phyloP scores from a whole-genome alignment of 2,797 vertebrate genomes.

The Trachurus trachurus region DNA sequence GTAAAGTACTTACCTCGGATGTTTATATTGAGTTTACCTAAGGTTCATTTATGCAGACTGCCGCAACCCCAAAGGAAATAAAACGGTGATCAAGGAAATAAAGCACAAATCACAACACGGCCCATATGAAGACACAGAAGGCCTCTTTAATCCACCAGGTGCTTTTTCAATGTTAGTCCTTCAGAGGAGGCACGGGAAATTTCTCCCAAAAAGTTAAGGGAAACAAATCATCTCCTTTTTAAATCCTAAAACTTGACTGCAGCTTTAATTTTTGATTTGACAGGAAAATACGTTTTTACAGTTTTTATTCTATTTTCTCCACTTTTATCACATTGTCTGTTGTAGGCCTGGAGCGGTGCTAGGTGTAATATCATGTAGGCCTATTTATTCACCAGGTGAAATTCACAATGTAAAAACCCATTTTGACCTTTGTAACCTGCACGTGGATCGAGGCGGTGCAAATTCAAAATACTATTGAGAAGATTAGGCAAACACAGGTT shows the following conservation, averaged over 20 bases:
- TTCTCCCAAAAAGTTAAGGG: no score
- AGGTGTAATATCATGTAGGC: no score
- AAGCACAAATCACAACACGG: conserved; percentile 2
- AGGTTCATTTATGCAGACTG: conserved; percentile 9
- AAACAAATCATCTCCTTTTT: background rate
- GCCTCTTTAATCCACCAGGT: background rate
- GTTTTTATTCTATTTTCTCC: background rate
- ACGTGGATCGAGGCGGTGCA: background rate
- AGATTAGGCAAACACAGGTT: conserved; percentile 31
- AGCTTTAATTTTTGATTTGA: background rate
- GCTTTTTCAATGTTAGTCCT: background rate
- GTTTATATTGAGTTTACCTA: background rate
- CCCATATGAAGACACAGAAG: background rate
- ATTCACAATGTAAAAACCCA: background rate
- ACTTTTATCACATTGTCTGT: background rate
- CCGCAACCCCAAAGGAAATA: background rate
- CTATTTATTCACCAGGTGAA: background rate
- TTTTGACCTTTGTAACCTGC: conserved; percentile 22
- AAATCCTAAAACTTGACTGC: background rate
- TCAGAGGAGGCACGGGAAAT: background rate
- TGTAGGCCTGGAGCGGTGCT: background rate
- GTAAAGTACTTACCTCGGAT: background rate
- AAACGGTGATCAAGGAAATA: conserved; percentile 21
- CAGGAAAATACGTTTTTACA: background rate
- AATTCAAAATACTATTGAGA: conserved; percentile 17